Conservation (phyloP, 2,797 vertebrate species). For the Poeciliopsis presidionis region DNA sequence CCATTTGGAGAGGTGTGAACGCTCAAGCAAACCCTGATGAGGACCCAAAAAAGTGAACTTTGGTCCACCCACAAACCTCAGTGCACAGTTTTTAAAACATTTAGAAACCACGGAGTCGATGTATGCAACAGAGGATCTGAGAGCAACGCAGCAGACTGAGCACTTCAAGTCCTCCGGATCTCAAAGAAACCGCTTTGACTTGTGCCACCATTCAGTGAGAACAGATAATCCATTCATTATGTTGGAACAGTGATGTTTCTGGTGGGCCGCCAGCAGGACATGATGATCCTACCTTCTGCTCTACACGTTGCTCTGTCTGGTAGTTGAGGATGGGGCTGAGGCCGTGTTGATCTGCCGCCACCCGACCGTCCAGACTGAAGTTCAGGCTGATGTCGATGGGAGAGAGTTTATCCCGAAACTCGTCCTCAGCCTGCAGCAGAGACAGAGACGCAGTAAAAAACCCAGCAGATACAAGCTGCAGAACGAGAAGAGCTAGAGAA, state of each 20-base stretch:
- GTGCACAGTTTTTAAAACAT: neutral
- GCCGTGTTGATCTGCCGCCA: slow-evolving; percentile 78
- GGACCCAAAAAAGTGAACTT: too few species aligned
- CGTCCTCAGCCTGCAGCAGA: slow-evolving; percentile 83
- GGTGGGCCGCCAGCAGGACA: neutral
- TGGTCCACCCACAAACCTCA: too few species aligned
- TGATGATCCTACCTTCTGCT: slow-evolving; percentile 84
- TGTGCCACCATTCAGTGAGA: slow-evolving; percentile 2
- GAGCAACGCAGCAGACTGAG: neutral
- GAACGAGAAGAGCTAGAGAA: neutral
- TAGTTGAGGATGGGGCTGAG: slow-evolving; percentile 87
- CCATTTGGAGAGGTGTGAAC: too few species aligned
- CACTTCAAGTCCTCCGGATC: neutral
- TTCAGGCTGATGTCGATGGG: slow-evolving; percentile 88
- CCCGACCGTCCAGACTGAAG: slow-evolving; percentile 88
- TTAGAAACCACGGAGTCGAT: neutral
- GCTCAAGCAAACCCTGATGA: too few species aligned
- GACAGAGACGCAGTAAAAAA: neutral
- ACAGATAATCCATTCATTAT: neutral
- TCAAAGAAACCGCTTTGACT: neutral
- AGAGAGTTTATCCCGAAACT: slow-evolving; percentile 94
- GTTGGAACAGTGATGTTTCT: neutral
- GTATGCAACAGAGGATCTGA: neutral
- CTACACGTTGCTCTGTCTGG: slow-evolving; percentile 82
- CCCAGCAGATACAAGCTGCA: neutral